Conservation (phyloP, 2,113 vertebrate genomes). For the Hirundichthys speculiger region DNA sequence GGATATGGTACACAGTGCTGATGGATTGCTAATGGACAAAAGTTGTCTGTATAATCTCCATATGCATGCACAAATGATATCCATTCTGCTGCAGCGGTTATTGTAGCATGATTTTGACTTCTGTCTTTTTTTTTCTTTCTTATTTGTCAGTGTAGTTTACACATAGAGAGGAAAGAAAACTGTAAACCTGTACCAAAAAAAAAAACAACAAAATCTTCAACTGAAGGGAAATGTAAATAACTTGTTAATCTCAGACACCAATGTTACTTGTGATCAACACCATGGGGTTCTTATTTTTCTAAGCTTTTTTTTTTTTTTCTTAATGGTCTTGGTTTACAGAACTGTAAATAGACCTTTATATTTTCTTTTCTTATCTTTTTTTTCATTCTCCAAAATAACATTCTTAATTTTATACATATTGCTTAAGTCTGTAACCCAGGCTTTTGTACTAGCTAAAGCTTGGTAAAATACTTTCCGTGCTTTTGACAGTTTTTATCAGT, state of each 20-base stretch:
- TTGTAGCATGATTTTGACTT: slow-evolving; percentile 30
- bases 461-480: slow-evolving; percentile 11
- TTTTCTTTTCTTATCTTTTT: not conserved
- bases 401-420: slow-evolving; percentile 37
- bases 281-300: slow-evolving; percentile 59
- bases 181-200: slow-evolving; percentile 22
- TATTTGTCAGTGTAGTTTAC: slow-evolving; percentile 48
- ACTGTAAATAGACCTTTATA: slow-evolving; percentile 53
- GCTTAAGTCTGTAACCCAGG: slow-evolving; percentile 4
- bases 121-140: slow-evolving; percentile 13
- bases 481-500: slow-evolving; percentile 17
- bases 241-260: slow-evolving; percentile 39
- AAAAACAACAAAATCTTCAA: slow-evolving; percentile 18
- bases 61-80: slow-evolving; percentile 47
- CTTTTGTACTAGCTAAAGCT: slow-evolving; percentile 6
- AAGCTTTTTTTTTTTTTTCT: slow-evolving; percentile 63
- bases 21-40: slow-evolving; percentile 21
- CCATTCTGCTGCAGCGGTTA: not conserved
- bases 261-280: slow-evolving; percentile 46
- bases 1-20: slow-evolving; percentile 23
- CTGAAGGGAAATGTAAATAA: slow-evolving; percentile 45
- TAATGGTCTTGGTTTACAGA: slow-evolving; percentile 65
- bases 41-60: slow-evolving; percentile 34
- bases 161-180: slow-evolving; percentile 1
- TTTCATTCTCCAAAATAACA: slow-evolving; percentile 17